Base-by-base conservation (phyloP, 2,113 vertebrate genomes). In the Typhlomys cinereus region DNA sequence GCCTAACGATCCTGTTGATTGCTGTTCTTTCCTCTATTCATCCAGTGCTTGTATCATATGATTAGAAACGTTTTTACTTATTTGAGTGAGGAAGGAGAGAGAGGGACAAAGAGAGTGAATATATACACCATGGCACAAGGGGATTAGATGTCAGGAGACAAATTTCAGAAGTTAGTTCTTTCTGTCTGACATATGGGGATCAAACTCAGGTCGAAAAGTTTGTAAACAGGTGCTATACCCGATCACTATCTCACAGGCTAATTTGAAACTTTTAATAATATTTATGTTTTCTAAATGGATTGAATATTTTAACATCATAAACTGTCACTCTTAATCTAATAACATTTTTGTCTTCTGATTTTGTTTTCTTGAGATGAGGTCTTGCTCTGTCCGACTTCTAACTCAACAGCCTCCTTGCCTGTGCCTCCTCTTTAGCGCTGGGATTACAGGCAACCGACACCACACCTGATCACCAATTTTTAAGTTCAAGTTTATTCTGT, bases 401-500 rank as follows among this genome's bases (percentile, higher is more conserved):
- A 52, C 34, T n/a, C n/a, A 34, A 12, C 14, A 78, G 13, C 50
- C 11, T 54, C 20, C n/a, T 54, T 76, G 20, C 48, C 74, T 76
- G 9, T 25, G 9, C n/a, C n/a, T 57, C 21, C 34, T 57, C 21
- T 21, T 20, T 7, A n/a, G 12, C 54, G 34, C 50, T 78, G 21
- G 21, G 25, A 57, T 78, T 79, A 59, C 52, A 59, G 25, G 54
- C 20, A n/a, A 61, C 15, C 13, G 15, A 4, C 21, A 36, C 50
- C 34, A 80, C 15, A 41, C 15, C 27, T 15, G 13, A 27, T 14
- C 23, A n/a, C n/a, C 74, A 54, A 21, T 34, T 54, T 52, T 39
- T 80, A 57, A 59, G 67, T 88, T 93, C 61, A 74, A 62, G 27
- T 62, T 52, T 54, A 70, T 85, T 85, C 91, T 41, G 6, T 93